Base-by-base conservation (phyloP, 2,797 vertebrate species). In the Sebastes trivittatus region DNA sequence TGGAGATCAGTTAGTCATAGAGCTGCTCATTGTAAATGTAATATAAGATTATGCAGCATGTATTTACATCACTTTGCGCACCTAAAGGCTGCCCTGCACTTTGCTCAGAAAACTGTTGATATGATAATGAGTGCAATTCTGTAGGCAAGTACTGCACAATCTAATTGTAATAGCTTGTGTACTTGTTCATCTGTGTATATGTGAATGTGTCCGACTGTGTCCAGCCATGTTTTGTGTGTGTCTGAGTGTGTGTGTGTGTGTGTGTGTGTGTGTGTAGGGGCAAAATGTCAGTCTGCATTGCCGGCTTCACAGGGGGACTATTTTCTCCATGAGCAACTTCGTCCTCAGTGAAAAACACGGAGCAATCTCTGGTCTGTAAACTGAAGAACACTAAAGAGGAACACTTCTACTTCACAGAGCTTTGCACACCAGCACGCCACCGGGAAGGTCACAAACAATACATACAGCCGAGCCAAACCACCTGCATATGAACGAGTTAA, bases 291-390 rank as follows among this genome's bases (percentile, higher is more conserved):
- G 72, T 66, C 20, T 80, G 70, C 7, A 20, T 82, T 69, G 80
- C 36, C 10, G 54, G 78, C 83, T 85, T 90, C 90, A 88, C 78
- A 87, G 63, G 78, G 86, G 89, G 83, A 82, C 84, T 90, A 91
- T 94, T 93, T 93, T 94, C 89, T 88, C 89, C 93, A 85, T 91
- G 92, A 93, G 87, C 88, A 77, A 80, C 83, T 91, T 83, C n/a
- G 81, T 91, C 87, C 89, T 88, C 83, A 6, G 55, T 76, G 80
- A 80, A 88, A 79, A 87, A 78, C 80, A 83, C 61, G 14, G 72
- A 84, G 61, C 84, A 87, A 89, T 91, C 81, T 90, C 75, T 82
- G 88, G 82, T 80, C 70, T 87, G 74, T 89, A 89, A 89, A 87
- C 70, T 85, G 76, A 80, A 87, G 84, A 91, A 88, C 79, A 86